phyloP scores from a whole-genome alignment of 2,797 vertebrate species.

The Psittacula echo region DNA sequence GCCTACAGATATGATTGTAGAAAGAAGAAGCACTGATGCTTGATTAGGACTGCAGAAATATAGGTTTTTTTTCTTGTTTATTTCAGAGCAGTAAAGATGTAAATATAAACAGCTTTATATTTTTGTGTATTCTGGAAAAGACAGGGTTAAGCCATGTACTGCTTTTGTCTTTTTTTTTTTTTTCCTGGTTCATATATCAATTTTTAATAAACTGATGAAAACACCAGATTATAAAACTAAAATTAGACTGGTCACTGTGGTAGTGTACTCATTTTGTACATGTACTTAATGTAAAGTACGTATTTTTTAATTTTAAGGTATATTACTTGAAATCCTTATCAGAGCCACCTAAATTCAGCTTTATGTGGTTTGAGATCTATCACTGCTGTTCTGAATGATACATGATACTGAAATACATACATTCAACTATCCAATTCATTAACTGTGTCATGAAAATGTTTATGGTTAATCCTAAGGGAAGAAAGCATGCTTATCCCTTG shows the following conservation, averaged over 20 bases:
- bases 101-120: neutral
- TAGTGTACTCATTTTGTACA: neutral
- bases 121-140: neutral
- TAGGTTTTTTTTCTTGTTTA: neutral
- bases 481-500: neutral
- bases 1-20: fast-evolving
- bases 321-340: neutral
- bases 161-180: neutral
- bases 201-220: neutral
- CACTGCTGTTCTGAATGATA: neutral
- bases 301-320: neutral
- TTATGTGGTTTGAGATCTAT: neutral
- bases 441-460: neutral
- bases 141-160: neutral
- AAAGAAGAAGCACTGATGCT: neutral
- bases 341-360: neutral
- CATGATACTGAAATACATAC: neutral
- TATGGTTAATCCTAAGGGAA: neutral
- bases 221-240: neutral
- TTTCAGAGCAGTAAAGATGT: neutral
- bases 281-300: neutral
- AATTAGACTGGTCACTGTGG: neutral
- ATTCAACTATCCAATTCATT: neutral
- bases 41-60: neutral
- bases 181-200: neutral